phyloP scores from a whole-genome alignment of 2,797 vertebrate species.

The Pseudomugil tenellus region DNA sequence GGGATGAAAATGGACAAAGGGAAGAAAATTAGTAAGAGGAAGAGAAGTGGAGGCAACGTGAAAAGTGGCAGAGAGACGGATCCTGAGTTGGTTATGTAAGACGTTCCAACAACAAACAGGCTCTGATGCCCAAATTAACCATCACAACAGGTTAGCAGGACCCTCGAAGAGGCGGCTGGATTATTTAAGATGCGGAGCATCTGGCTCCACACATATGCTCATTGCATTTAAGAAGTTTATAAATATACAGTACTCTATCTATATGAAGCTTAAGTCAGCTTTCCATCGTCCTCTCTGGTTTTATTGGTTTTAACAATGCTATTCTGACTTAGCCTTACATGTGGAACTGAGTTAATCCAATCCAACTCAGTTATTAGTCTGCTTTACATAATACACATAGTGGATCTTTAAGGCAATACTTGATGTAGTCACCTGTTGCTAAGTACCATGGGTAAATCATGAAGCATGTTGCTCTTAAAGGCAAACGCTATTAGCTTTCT shows the following conservation, averaged over 20 bases:
- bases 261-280: neutral
- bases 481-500: too few relatives aligned
- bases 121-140: conserved; percentile 49
- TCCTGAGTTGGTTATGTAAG: conserved; percentile 63
- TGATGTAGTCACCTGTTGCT: neutral
- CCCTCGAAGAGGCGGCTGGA: conserved; percentile 36
- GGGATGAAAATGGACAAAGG: conserved; percentile 40
- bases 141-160: conserved; percentile 54
- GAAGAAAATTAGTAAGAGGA: conserved; percentile 40
- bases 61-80: conserved; percentile 27
- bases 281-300: neutral
- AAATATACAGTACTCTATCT: too few relatives aligned
- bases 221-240: neutral
- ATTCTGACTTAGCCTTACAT: too few relatives aligned
- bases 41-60: conserved; percentile 29
- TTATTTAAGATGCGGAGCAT: conserved; percentile 34
- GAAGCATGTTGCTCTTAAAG: neutral
- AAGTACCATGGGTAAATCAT: neutral
- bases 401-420: neutral
- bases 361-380: neutral
- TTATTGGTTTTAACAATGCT: neutral
- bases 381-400: neutral
- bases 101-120: conserved; percentile 21
- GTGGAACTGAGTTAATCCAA: too few relatives aligned
- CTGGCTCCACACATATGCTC: conserved; percentile 5